Base-by-base conservation (phyloP, 2,113 vertebrate genomes). In the Gobio gobio region DNA sequence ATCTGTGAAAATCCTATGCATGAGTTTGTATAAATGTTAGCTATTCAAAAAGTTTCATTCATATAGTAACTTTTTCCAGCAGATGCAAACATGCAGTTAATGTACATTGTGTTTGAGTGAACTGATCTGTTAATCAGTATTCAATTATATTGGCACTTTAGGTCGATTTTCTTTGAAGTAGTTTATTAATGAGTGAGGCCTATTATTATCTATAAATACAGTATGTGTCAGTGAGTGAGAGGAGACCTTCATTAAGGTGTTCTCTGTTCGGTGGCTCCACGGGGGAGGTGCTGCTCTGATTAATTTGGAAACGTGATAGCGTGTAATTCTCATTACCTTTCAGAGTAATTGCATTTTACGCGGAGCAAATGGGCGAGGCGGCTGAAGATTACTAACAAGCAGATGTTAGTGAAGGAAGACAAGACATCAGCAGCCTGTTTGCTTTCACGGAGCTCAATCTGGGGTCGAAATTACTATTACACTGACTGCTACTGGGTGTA, bases 301-400 rank as follows among this genome's bases (percentile, higher is more conserved):
- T 89, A 84, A 90, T 91, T 88, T 87, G 89, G 87, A 91, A 92
- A 92, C 76, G 88, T 86, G 88, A 91, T 91, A 90, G 85, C 85
- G 82, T 89, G 78, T 90, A 89, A 88, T 88, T 90, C 86, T 90
- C 84, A 87, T 89, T 89, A 89, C 87, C 87, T 89, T 81, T 83
- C 47, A 24, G 76, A 66, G 85, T 89, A 91, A 91, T 90, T 90
- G 86, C 83, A 86, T 90, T 90, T 90, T 83, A 64, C 82, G 36
- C 63, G 2, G 54, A 86, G 86, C 88, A 88, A 90, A 89, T 90
- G 83, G 87, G n/a, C 75, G 68, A 78, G 79, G 29, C 45, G 85
- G 36, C 70, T 58, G 24, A 83, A 87, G 78, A 87, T 72, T 76
- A 72, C 81, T 85, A 82, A 86, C 84, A 87, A 90, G 88, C 90